phyloP scores from a whole-genome alignment of 2,113 vertebrate genomes.

The Gobiocypris rarus region DNA sequence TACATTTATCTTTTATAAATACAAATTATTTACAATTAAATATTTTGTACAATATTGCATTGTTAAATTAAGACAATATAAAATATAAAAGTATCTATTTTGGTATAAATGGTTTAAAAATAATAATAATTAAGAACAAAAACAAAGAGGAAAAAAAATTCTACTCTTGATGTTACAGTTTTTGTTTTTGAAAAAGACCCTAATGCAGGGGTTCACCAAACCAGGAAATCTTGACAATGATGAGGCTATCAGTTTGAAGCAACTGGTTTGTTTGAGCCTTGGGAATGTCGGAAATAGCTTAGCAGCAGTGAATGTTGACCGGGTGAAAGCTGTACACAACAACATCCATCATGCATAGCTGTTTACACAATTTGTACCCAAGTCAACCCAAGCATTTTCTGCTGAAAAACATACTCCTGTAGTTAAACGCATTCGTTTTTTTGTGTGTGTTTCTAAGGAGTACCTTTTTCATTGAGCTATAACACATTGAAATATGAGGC shows the following conservation, averaged over 20 bases:
- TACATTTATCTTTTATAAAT: conserved; percentile 81
- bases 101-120: conserved; percentile 64
- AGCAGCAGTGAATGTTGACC: not conserved
- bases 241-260: conserved; percentile 9
- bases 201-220: conserved; percentile 24
- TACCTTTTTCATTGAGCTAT: conserved; percentile 50
- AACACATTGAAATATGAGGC: conserved; percentile 52
- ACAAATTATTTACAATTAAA: conserved; percentile 74
- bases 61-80: conserved; percentile 74
- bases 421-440: not conserved
- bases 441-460: conserved; percentile 54
- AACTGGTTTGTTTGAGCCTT: conserved; percentile 35
- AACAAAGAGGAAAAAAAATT: conserved; percentile 21
- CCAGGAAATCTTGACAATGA: conserved; percentile 46
- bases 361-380: conserved; percentile 37
- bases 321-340: conserved; percentile 45
- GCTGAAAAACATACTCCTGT: conserved; percentile 42
- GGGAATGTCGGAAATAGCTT: conserved; percentile 51
- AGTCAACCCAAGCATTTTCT: conserved; percentile 10
- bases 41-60: conserved; percentile 76
- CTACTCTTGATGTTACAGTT: conserved; percentile 1
- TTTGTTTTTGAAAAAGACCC: conserved; percentile 44
- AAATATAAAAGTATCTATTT: conserved; percentile 69
- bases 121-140: not conserved
- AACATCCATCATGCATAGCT: conserved; percentile 34